Evolutionary conservation across 1,140 invertebrate genomes (phyloP).

Genomic region (Penaeus vannamei): DNA sequence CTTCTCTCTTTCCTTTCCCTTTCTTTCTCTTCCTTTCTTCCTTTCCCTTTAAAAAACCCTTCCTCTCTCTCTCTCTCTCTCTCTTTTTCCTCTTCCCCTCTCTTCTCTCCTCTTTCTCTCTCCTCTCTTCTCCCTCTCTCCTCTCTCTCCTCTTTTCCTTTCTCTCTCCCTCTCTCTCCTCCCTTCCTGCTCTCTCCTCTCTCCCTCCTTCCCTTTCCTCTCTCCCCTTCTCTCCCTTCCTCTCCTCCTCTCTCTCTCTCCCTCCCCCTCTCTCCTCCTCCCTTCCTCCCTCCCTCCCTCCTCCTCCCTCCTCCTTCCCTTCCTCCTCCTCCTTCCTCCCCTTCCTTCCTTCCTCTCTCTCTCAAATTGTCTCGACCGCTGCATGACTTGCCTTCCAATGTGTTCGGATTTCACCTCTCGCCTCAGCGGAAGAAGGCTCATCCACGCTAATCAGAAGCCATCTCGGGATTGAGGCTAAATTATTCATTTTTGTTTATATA

Average conservation of each 20-base stretch:
- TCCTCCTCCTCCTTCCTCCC: not conserved
- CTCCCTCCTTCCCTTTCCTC: not conserved
- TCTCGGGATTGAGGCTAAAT: too few relatives aligned
- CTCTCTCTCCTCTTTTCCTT: not conserved
- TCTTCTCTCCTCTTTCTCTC: not conserved
- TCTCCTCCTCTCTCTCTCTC: not conserved
- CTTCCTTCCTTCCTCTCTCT: not conserved
- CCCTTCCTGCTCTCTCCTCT: not conserved
- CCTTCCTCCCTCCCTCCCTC: not conserved
- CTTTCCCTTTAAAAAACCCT: not conserved
- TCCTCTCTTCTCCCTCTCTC: too few relatives aligned
- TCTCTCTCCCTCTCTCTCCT: not conserved
- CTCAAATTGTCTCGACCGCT: not conserved
- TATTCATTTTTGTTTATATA: too few relatives aligned
- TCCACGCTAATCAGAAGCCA: too few relatives aligned
- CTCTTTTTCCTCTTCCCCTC: not conserved
- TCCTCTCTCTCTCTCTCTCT: not conserved
- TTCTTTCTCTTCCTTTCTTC: not conserved
- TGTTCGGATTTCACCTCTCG: too few relatives aligned
- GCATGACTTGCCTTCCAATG: too few relatives aligned
- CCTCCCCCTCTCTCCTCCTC: not conserved
- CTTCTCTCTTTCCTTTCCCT: not conserved
- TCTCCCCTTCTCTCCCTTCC: too few relatives aligned
- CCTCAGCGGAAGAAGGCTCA: too few relatives aligned
- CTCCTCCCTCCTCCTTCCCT: not conserved